Conservation (phyloP, 2,113 vertebrate genomes). For the Microtus pennsylvanicus region DNA sequence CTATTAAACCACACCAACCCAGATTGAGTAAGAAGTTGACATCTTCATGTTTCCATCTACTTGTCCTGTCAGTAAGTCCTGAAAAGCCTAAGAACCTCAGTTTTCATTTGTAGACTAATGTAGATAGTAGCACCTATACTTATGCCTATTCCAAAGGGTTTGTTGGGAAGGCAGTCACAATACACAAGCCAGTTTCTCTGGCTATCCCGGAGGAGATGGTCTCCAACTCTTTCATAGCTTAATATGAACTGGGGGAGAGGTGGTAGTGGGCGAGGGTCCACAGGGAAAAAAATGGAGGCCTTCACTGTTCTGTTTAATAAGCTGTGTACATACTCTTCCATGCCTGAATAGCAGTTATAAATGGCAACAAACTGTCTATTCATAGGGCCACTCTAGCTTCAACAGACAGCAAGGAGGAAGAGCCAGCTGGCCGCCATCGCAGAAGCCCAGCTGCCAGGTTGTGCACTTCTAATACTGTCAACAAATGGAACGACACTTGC, state of each 20-base stretch:
- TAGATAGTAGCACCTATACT: not conserved
- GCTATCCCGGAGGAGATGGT: not conserved
- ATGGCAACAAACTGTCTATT: not conserved
- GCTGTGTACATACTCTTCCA: not conserved
- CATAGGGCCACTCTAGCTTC: slow-evolving; percentile 7
- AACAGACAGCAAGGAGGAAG: not conserved
- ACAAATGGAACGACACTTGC: not conserved
- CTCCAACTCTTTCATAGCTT: not conserved
- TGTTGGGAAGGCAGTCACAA: not conserved
- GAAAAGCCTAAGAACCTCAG: not conserved
- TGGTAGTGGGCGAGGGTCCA: not conserved
- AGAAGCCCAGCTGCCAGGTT: not conserved
- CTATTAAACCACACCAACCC: not conserved
- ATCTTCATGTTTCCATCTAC: too few species aligned
- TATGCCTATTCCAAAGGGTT: not conserved
- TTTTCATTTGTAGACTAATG: not conserved
- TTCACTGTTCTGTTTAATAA: not conserved
- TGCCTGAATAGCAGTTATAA: not conserved
- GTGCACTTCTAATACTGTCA: not conserved
- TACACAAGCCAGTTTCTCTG: not conserved
- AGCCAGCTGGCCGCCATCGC: not conserved
- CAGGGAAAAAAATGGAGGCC: not conserved
- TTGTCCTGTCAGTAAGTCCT: not conserved
- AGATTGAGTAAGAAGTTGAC: not conserved
- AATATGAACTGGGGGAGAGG: not conserved